Conservation (phyloP, 2,888 invertebrate genomes). For the Diaperis boleti region DNA sequence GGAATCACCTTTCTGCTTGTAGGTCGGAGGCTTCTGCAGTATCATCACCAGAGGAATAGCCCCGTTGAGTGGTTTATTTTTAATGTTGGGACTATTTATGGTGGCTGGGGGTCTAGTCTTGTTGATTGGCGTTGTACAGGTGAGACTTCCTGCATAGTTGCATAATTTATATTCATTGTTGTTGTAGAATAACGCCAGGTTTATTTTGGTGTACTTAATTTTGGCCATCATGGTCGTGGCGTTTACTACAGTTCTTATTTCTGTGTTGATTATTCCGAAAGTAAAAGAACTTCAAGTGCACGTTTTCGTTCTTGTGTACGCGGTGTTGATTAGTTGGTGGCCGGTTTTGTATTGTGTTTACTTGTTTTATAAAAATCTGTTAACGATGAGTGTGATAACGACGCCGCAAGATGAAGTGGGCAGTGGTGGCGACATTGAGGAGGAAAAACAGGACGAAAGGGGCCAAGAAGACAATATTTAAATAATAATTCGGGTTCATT, state of each 20-base stretch:
- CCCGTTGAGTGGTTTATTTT: constrained; percentile 24
- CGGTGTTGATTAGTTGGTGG: constrained; percentile 16
- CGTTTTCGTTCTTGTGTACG: constrained; percentile 6
- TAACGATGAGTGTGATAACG: background rate
- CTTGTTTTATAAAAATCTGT: constrained; percentile 14
- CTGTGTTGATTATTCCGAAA: constrained; percentile 12
- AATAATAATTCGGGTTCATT: too few species aligned
- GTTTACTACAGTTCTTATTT: constrained; percentile 15
- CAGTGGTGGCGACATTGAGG: background rate
- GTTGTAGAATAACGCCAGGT: constrained; percentile 13
- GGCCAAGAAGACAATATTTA: too few species aligned
- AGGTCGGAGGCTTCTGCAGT: constrained; percentile 18
- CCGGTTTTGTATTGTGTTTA: constrained; percentile 15
- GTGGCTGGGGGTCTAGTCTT: constrained; percentile 16
- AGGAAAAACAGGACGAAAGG: background rate
- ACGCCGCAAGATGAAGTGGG: background rate
- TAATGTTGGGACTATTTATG: constrained; percentile 19
- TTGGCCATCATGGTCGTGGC: constrained; percentile 16
- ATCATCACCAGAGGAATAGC: constrained; percentile 17
- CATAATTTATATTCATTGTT: too few species aligned
- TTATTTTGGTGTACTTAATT: constrained; percentile 18
- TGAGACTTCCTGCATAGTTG: too few species aligned
- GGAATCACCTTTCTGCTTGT: background rate
- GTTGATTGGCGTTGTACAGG: constrained; percentile 11
- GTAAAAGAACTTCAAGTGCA: constrained; percentile 19